A percentile compares a stretch with the other conserved stretches of the same genome.
Evolutionary conservation across 1,140 invertebrate genomes (phyloP).

Genomic region (Hylaeus anthracinus): DNA sequence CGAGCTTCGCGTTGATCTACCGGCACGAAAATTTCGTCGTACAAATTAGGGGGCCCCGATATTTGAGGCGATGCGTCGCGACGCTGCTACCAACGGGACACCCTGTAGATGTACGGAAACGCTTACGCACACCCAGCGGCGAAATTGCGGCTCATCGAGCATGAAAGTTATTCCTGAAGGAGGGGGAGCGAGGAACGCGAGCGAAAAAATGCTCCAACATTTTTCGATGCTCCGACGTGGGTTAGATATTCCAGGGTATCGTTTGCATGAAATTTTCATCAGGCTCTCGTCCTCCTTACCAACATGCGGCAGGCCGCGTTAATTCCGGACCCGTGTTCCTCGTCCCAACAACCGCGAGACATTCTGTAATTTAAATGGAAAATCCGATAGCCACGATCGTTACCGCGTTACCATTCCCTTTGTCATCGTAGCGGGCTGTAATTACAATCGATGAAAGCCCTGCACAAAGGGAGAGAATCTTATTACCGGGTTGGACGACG

Average conservation of each 20-base stretch:
- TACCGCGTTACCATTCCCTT: slow-evolving; percentile 24
- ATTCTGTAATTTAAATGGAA: slow-evolving; percentile 19
- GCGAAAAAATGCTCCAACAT: not conserved
- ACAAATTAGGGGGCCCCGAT: too few relatives aligned
- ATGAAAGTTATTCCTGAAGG: slow-evolving; percentile 27
- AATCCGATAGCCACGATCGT: slow-evolving; percentile 33
- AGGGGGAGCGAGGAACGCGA: not conserved
- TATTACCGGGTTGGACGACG: slow-evolving; percentile 22
- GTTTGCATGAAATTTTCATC: slow-evolving; percentile 15
- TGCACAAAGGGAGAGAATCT: slow-evolving; percentile 22
- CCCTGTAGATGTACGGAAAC: slow-evolving; percentile 11
- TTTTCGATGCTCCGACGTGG: not conserved
- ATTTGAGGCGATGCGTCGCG: too few relatives aligned
- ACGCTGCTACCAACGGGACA: too few relatives aligned
- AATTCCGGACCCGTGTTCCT: not conserved
- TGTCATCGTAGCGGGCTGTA: slow-evolving; percentile 14
- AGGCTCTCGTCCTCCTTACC: not conserved
- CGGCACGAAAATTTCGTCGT: too few relatives aligned
- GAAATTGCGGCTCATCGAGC: slow-evolving; percentile 28
- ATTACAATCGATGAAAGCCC: slow-evolving; percentile 19
- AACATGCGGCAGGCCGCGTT: not conserved
- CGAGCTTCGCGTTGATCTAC: too few relatives aligned
- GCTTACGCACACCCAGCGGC: not conserved
- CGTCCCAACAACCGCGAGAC: not conserved
- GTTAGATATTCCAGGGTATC: not conserved